Base-by-base conservation (phyloP, 2,888 invertebrate genomes). In the Cataglyphis altisquamis region DNA sequence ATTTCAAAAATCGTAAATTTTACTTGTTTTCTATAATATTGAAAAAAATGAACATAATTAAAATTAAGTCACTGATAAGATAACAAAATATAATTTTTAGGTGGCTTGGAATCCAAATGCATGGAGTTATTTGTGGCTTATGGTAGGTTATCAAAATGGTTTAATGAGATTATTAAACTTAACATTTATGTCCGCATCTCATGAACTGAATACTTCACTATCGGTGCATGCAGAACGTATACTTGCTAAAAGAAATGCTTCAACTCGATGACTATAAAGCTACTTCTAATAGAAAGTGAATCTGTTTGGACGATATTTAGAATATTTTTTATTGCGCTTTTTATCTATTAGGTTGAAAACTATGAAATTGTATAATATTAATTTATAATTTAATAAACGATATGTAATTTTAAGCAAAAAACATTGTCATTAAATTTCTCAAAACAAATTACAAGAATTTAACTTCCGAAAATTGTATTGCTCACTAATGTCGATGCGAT, bases 81-180 rank as follows among this genome's bases (percentile, higher is more conserved):
- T 4, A 12, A 66, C 3, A 39, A 63, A 29, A 48, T 72, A 45
- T 45, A 75, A 78, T 64, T 70, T 67, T n/a, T 62, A 90, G 90
- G 62, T 90, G 60, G 63, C 94, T 1, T 95, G 95, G 95, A 96
- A 95, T 91, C 95, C 95, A n/a, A 96, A 95, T 87, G 82, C 92
- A 9, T 94, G 94, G 89, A 95, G 95, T 86, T 95, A 95, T 86
- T 89, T 95, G 21, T 95, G 95, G 95, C 84, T 95, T 1, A 94
- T 94, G 36, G 91, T 91, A 9, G 95, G 95, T 15, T 95, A 95
- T 68, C 95, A 95, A 85, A 95, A 95, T 84, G 96, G 96, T 9
- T 89, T 96, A 25, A 93, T 95, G 29, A 90, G 95, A 81, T 85
- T 95, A 39, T 86, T 94, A 60, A 89, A 92, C 81, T 93, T 94